Evolutionary conservation across 2,113 vertebrate species (phyloP), one percentile per base, ranked within the genome.

Genomic region (Brienomyrus longianalis): DNA sequence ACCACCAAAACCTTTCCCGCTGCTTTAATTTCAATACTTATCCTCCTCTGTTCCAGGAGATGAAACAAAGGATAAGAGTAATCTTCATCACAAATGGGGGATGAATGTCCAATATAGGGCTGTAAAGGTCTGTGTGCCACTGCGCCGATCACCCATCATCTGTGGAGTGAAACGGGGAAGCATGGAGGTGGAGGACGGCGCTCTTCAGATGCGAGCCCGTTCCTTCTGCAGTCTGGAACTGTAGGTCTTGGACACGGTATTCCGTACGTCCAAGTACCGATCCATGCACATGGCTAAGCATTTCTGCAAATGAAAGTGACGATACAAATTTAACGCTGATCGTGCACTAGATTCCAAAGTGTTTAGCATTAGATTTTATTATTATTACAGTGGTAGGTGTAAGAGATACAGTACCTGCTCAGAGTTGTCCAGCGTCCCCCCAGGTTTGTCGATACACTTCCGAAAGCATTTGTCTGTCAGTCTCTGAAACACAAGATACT

Each of bases 211-310:
- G 89, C 97, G 97, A 51, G 98, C 97, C 91, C 98, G 95, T 93
- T 99, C 98, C 91, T 95, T 95, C 95, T 99, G 98, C 92, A 99
- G 92, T 92, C 98, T 96, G 2, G 98, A 97, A 93, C 97, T 99
- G 94, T 99, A 99, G 31, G 98, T 96, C 48, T 97, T 96, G 17
- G 98, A 99, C 85, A 99, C 98, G 0, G 97, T 98, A 94, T 99
- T 99, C 98, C 98, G 99, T 88, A 97, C 95, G 23, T 99, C 98
- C 98, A 99, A 98, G 91, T 99, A 99, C 6, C 98, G 97, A 93
- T 99, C 98, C 98, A 99, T 99, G 87, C 98, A 99, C 98, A 99
- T 99, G 90, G 98, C 98, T 86, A 99, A 97, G 92, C 98, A 99
- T 91, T 99, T 99, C 98, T 99, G 93, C 3, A 77, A 91, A 70